Conservation (phyloP, 2,113 vertebrate species). For the Ovis aries region ARS-UI_Ramb_v3.0 NC_056079.1:43173501-43174000, state of each 20-base stretch:
- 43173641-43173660: neutral
- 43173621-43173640: conserved; percentile 37
- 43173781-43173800: conserved; percentile 75
- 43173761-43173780: conserved; percentile 65
- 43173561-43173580: neutral
- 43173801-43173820: conserved; percentile 74
- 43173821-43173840: conserved; percentile 70
- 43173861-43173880: conserved; percentile 59
- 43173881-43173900: conserved; percentile 74
- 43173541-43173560: neutral
- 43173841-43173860: conserved; percentile 69
- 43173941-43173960: conserved; percentile 35
- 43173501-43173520: conserved; percentile 22
- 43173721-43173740: conserved; percentile 70
- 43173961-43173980: conserved; percentile 36
- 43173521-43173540: neutral
- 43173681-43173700: neutral
- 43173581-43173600: neutral
- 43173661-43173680: neutral
- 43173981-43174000: conserved; percentile 38
- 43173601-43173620: neutral
- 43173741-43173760: conserved; percentile 67
- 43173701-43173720: conserved; percentile 48
- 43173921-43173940: conserved; percentile 53
- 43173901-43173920: conserved; percentile 65